These are phyloP conservation scores for Hypercompe scribonia DNA, from an alignment of 2,888 invertebrate genomes.

Conservation along the genomic window DNA sequence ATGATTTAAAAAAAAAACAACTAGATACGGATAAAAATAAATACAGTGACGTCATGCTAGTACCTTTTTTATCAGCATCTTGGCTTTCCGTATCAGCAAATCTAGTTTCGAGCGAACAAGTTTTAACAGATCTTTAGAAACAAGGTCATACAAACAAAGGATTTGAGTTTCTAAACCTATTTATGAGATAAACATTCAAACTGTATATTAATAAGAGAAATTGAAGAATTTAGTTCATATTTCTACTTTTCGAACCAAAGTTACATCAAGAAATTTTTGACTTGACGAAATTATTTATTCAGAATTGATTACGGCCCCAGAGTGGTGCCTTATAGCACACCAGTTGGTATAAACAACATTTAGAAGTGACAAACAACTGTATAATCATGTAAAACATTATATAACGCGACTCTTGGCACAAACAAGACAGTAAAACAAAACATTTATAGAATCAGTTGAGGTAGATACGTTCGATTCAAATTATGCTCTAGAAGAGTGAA, in stretches of 20 bases:
- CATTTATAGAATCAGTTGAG: conserved; percentile 10
- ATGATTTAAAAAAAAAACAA: background rate
- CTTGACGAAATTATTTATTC: background rate
- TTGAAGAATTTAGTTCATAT: background rate
- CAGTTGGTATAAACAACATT: background rate
- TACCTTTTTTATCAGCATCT: background rate
- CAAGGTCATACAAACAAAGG: background rate
- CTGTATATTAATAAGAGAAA: background rate
- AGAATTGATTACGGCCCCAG: background rate
- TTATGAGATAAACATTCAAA: background rate
- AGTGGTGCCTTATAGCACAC: background rate
- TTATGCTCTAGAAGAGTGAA: background rate
- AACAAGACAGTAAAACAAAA: conserved; percentile 11
- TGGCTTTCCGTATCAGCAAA: background rate
- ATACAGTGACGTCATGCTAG: background rate
- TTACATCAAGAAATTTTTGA: background rate
- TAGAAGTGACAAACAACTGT: background rate
- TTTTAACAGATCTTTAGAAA: background rate
- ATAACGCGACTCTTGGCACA: conserved; percentile 11
- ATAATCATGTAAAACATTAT: background rate
- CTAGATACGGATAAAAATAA: background rate
- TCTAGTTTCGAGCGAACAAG: background rate
- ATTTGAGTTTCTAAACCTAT: background rate
- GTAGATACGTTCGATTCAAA: background rate
- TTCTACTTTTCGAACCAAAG: background rate